A percentile compares a stretch with the other conserved stretches of the same genome.
Evolutionary conservation across 2,888 invertebrate species (phyloP).

Genomic region (Lepidochrysops patricia): DNA sequence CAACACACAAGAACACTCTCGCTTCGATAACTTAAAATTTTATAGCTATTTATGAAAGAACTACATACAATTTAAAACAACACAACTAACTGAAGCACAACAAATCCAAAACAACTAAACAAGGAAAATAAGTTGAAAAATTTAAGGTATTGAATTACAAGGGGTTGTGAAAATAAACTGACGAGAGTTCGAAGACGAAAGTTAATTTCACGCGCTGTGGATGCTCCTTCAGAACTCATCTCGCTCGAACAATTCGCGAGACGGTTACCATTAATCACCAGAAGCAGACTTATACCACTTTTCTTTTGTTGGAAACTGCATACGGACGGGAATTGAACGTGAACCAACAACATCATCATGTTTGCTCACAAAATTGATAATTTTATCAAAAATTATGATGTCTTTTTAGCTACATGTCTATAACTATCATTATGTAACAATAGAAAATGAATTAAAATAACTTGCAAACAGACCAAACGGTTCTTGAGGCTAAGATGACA

Average conservation of each 20-base stretch:
- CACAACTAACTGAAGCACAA: not conserved
- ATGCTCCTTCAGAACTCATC: slow-evolving; percentile 64
- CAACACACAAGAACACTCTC: too few species aligned
- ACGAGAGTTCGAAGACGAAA: slow-evolving; percentile 55
- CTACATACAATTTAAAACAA: not conserved
- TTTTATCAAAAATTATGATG: too few species aligned
- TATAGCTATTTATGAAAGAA: too few species aligned
- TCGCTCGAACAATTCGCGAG: slow-evolving; percentile 61
- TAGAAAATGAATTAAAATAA: too few species aligned
- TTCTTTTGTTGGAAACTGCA: slow-evolving; percentile 26
- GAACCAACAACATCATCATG: too few species aligned
- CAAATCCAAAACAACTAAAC: not conserved
- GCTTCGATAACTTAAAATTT: too few species aligned
- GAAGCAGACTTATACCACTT: slow-evolving; percentile 45
- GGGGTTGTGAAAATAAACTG: slow-evolving; percentile 47
- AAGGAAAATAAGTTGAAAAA: slow-evolving; percentile 6
- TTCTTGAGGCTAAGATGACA: too few species aligned
- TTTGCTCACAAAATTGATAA: too few species aligned
- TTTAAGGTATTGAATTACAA: slow-evolving; percentile 13
- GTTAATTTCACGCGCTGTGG: slow-evolving; percentile 71
- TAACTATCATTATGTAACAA: too few species aligned
- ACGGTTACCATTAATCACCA: slow-evolving; percentile 60
- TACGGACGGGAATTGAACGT: slow-evolving; percentile 16
- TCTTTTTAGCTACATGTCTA: too few species aligned
- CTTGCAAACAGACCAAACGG: too few species aligned